Base-by-base conservation (phyloP, 2,888 invertebrate species). In the Yponomeuta sedellus region DNA sequence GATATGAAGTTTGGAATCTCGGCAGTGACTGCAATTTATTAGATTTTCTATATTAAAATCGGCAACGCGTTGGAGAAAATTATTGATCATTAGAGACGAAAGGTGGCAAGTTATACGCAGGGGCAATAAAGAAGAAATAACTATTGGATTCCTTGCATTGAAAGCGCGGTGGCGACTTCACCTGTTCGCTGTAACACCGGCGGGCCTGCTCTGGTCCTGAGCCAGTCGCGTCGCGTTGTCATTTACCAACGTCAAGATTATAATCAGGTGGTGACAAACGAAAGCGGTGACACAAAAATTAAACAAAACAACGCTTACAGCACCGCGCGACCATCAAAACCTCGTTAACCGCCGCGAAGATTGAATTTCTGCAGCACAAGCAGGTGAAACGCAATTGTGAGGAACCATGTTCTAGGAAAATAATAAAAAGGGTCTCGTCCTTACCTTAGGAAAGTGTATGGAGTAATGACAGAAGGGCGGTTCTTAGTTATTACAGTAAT, bases 391-490 rank as follows among this genome's bases (percentile, higher is more conserved):
- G 79, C 78, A 81, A 81, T 82, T 81, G 78, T 78, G 75, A 80
- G 78, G 75, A 80, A 78, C 73, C 44, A 73, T 76, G 72, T 72
- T 76, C 73, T 78, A 76, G 72, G 74, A 77, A 79, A 79, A 82
- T 77, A 79, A 82, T 77, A 81, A 82, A 81, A 80, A 79, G 75
- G 75, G 72, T 78, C 77, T 75, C 74, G 77, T 78, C 77, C 80
- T 77, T 80, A 83, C 79, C 77, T 75, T 79, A 83, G 81, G 83
- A 86, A 86, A 85, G 84, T 85, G 83, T 83, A 84, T 79, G 80
- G 75, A 84, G 80, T 89, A 88, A 90, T 88, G 86, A 88, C 86
- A 88, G 85, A 80, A 85, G 83, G 86, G 86, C 85, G 86, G 83
- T 80, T 81, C 84, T 70, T 75, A 77, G 84, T 88, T 88, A 90